phyloP scores from a whole-genome alignment of 2,888 invertebrate species.

The Pandemis corylana region DNA sequence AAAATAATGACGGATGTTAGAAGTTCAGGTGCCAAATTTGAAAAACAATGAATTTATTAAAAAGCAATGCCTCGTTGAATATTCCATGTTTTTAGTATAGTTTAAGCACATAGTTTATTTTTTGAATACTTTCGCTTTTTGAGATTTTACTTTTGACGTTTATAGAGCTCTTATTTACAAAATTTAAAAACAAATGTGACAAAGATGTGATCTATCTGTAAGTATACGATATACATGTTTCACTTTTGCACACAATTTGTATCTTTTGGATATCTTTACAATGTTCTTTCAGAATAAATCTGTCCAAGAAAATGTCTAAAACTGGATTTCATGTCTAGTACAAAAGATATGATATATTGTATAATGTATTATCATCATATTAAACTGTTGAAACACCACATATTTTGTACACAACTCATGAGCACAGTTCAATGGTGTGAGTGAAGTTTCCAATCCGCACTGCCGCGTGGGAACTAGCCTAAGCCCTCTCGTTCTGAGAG shows the following conservation, averaged over 20 bases:
- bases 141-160: slow-evolving; percentile 28
- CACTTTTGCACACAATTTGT: slow-evolving; percentile 8
- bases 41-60: background rate
- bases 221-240: slow-evolving; percentile 14
- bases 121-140: slow-evolving; percentile 19
- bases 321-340: background rate
- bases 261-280: slow-evolving; percentile 47
- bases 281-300: background rate
- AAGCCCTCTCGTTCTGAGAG: no score
- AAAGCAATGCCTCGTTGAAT: slow-evolving; percentile 21
- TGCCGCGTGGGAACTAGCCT: no score
- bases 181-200: slow-evolving; percentile 19
- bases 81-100: slow-evolving; percentile 13
- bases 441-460: no score
- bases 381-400: background rate
- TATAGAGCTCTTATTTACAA: slow-evolving; percentile 7
- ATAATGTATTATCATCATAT: background rate
- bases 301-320: background rate
- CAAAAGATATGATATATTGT: background rate
- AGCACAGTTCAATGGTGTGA: no score
- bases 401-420: no score
- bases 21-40: slow-evolving; percentile 24
- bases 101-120: slow-evolving; percentile 19
- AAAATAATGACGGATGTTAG: background rate
- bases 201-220: slow-evolving; percentile 8